Percentiles rank a stretch among this genome's conserved stretches.
These are phyloP conservation scores for Cerceris ruficornis DNA, from an alignment of 2,888 invertebrate species.

Conservation along the genomic window DNA sequence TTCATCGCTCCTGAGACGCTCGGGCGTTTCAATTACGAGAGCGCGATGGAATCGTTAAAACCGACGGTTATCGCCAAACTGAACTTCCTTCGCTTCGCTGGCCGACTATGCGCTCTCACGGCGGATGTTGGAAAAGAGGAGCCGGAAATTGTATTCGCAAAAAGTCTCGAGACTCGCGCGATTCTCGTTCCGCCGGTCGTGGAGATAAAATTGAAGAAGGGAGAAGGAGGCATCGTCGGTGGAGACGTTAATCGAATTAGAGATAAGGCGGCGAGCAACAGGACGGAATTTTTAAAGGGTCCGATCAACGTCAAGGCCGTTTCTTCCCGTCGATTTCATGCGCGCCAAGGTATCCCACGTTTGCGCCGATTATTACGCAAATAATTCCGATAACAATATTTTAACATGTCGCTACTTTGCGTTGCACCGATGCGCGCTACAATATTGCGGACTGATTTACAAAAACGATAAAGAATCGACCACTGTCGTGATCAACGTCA, in stretches of 20 bases:
- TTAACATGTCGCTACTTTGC: too few species aligned
- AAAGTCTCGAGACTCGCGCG: not conserved
- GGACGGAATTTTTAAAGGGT: constrained; percentile 54
- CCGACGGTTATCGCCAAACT: too few species aligned
- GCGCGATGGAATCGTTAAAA: not conserved
- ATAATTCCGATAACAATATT: too few species aligned
- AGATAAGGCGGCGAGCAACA: constrained; percentile 47
- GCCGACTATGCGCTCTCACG: not conserved
- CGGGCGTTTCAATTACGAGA: not conserved
- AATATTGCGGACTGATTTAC: too few species aligned
- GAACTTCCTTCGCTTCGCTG: too few species aligned
- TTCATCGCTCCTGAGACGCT: not conserved
- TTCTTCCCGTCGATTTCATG: constrained; percentile 6
- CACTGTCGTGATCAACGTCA: not conserved
- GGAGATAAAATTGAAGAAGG: not conserved
- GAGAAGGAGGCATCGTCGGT: not conserved
- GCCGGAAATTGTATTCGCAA: not conserved
- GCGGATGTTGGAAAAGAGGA: not conserved
- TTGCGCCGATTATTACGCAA: too few species aligned
- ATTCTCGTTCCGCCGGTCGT: not conserved
- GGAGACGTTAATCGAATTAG: constrained; percentile 51
- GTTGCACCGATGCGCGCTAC: too few species aligned
- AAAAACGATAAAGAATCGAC: not conserved
- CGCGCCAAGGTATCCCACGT: constrained; percentile 35
- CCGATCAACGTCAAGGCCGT: constrained; percentile 4